Conservation (phyloP, 2,113 vertebrate genomes). For the Ceuthmochares aereus region DNA sequence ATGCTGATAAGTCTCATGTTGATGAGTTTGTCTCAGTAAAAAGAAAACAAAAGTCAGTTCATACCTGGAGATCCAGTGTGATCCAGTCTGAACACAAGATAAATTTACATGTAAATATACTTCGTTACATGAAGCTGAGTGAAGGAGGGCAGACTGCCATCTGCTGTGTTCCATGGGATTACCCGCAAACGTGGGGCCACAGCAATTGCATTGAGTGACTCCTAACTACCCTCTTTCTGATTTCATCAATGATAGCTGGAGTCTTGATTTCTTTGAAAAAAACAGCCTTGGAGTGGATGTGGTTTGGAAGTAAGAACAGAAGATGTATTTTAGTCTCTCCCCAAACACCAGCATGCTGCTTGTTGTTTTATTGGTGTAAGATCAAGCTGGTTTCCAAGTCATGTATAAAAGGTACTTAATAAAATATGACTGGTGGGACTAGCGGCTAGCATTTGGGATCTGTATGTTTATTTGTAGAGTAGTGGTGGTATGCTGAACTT, state of each 20-base stretch:
- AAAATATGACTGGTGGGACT: background rate
- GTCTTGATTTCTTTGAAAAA: background rate
- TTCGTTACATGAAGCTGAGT: background rate
- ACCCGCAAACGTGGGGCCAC: background rate
- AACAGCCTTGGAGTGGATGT: background rate
- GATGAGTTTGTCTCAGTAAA: background rate
- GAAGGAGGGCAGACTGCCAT: background rate
- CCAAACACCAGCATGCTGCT: background rate
- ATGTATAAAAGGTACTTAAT: background rate
- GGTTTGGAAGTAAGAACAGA: background rate
- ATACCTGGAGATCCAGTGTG: background rate
- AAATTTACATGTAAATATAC: background rate
- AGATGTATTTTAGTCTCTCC: background rate
- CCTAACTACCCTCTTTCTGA: background rate
- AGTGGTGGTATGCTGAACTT: background rate
- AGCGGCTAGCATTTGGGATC: background rate
- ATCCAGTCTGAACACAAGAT: background rate
- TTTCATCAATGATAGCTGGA: background rate
- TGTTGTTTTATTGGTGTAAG: background rate
- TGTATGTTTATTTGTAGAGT: background rate
- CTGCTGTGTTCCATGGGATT: background rate
- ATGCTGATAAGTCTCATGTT: background rate
- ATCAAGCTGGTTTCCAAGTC: background rate
- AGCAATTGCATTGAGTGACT: background rate
- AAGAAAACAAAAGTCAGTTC: background rate